Conservation (phyloP, 1,140 invertebrate genomes). For the Aphidius ervi region DNA sequence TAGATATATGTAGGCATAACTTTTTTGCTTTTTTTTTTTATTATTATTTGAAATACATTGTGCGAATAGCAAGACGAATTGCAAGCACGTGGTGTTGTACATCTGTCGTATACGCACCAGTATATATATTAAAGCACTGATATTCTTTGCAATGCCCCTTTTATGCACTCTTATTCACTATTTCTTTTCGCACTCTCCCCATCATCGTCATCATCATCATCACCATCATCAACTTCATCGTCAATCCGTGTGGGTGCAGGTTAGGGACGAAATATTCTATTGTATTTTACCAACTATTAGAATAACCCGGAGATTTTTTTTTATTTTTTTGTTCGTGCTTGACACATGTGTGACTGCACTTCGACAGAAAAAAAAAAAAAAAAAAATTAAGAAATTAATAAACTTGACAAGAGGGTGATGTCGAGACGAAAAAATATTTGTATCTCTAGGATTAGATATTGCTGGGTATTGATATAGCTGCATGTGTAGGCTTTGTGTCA, state of each 20-base stretch:
- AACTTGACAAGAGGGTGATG: slow-evolving; percentile 6
- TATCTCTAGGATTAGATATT: slow-evolving; percentile 9
- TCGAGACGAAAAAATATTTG: background rate
- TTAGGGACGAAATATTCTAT: background rate
- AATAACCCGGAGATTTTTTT: slow-evolving; percentile 35
- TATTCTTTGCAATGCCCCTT: background rate
- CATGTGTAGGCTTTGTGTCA: background rate
- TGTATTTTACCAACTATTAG: slow-evolving; percentile 33
- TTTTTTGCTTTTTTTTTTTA: slow-evolving; percentile 23
- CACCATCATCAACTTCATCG: slow-evolving; percentile 29
- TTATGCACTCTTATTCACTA: slow-evolving; percentile 3
- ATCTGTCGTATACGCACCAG: slow-evolving; percentile 30
- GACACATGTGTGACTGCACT: slow-evolving; percentile 30
- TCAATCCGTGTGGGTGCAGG: slow-evolving; percentile 9
- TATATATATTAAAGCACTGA: slow-evolving; percentile 14
- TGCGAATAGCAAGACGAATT: slow-evolving; percentile 26
- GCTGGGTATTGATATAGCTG: background rate
- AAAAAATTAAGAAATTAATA: slow-evolving; percentile 5
- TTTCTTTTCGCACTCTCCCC: slow-evolving; percentile 11
- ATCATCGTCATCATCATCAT: slow-evolving; percentile 24
- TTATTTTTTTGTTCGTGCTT: slow-evolving; percentile 24
- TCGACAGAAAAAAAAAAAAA: background rate
- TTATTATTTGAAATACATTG: slow-evolving; percentile 21
- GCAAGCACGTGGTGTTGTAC: slow-evolving; percentile 29
- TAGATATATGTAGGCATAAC: slow-evolving; percentile 12